These are phyloP conservation scores for Scarus forsteni DNA, from an alignment of 2,797 vertebrate genomes.

Conservation along the genomic window DNA sequence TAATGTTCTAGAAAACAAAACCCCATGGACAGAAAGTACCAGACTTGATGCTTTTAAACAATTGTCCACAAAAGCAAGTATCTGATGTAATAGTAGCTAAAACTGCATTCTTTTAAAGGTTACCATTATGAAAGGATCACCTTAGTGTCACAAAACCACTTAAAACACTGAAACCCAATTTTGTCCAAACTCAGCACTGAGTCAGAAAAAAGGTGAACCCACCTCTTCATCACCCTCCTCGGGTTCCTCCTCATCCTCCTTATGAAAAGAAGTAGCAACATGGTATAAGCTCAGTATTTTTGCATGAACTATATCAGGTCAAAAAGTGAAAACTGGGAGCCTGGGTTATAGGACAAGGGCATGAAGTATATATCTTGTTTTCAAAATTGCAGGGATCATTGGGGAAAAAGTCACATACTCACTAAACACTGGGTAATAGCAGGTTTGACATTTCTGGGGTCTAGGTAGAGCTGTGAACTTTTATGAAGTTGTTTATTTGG, in stretches of 20 bases:
- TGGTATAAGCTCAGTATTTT: neutral
- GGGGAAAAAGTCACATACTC: neutral
- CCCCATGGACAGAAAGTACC: neutral
- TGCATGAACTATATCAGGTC: slow-evolving; percentile 3
- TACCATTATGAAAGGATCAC: neutral
- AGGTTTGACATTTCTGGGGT: slow-evolving; percentile 3
- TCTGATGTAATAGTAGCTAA: neutral
- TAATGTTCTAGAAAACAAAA: neutral
- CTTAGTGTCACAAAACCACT: neutral
- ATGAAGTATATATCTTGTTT: neutral
- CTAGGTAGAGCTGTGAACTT: slow-evolving; percentile 3
- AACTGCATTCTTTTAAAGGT: neutral
- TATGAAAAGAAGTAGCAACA: slow-evolving; percentile 46
- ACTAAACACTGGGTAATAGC: slow-evolving; percentile 7
- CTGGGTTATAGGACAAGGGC: neutral
- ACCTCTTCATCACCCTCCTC: slow-evolving; percentile 84
- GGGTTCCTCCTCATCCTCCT: slow-evolving; percentile 84
- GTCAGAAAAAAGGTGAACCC: slow-evolving; percentile 52
- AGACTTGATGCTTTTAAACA: neutral
- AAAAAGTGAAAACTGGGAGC: slow-evolving; percentile 10
- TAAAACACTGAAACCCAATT: neutral
- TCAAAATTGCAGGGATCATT: slow-evolving; percentile 2
- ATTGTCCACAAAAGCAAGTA: neutral
- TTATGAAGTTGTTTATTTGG: slow-evolving; percentile 7
- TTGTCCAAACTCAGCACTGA: neutral